Evolutionary conservation across 2,113 vertebrate species (phyloP).

Genomic region (Amphiprion percula): DNA sequence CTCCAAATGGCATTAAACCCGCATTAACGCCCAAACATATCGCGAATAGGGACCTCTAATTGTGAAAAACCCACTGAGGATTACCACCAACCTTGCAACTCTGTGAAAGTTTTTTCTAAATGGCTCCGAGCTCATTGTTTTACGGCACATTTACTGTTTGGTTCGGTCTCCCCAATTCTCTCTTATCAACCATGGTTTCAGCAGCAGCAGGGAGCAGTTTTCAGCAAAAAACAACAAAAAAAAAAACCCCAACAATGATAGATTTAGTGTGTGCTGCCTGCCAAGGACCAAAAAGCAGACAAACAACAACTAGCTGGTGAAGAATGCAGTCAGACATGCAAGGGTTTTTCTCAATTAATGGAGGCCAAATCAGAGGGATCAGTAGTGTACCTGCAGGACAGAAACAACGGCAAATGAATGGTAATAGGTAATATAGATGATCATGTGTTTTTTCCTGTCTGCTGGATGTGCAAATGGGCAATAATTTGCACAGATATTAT

Average conservation of each 20-base stretch:
- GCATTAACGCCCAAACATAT: neutral
- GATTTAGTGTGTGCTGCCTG: neutral
- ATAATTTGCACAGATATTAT: neutral
- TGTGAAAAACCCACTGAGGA: neutral
- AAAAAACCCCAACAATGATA: neutral
- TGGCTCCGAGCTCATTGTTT: constrained; percentile 17
- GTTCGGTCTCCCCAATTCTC: neutral
- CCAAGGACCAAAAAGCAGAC: constrained; percentile 8
- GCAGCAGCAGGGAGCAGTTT: neutral
- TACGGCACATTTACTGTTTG: neutral
- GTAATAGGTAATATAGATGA: neutral
- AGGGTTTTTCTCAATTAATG: constrained; percentile 3
- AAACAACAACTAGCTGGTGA: constrained; percentile 6
- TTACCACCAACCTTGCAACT: neutral
- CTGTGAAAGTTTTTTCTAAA: neutral
- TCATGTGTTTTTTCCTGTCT: neutral
- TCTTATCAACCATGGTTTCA: neutral
- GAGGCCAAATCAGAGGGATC: neutral
- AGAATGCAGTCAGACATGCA: neutral
- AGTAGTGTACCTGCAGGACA: constrained; percentile 1
- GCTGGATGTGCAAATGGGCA: neutral
- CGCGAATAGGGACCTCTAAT: no score
- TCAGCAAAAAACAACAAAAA: neutral
- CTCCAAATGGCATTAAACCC: neutral
- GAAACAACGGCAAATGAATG: neutral